Percentiles rank a stretch among this genome's conserved stretches.
These are phyloP conservation scores for Enteromius mattozi DNA, from an alignment of 2,797 vertebrate genomes.

Conservation along the genomic window DNA sequence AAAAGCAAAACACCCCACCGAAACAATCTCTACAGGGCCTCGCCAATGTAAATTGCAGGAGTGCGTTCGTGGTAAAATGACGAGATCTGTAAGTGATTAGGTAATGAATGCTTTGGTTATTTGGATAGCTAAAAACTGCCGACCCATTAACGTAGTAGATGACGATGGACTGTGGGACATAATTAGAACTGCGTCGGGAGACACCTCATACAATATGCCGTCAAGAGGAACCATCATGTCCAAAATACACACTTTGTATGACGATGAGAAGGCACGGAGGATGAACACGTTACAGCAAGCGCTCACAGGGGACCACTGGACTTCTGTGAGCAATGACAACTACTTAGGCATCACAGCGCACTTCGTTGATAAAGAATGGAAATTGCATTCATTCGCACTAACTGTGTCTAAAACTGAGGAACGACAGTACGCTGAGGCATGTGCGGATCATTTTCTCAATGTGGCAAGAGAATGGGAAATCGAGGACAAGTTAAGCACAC, in stretches of 20 bases:
- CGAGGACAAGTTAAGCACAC: background rate
- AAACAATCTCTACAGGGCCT: no score
- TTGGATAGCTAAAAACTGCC: constrained; percentile 31
- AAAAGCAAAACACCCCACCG: background rate
- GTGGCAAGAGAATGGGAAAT: background rate
- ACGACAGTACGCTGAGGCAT: background rate
- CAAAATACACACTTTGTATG: background rate
- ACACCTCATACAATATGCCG: background rate
- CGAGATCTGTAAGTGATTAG: background rate
- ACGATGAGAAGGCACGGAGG: background rate
- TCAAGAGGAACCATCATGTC: background rate
- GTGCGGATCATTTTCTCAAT: background rate
- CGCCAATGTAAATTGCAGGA: background rate
- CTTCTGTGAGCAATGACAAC: background rate
- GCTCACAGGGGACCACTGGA: background rate
- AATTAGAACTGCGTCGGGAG: constrained; percentile 8
- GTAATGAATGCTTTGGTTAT: constrained; percentile 19
- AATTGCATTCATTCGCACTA: background rate
- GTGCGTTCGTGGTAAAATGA: background rate
- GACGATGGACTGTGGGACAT: constrained; percentile 15
- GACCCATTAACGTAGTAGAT: constrained; percentile 16
- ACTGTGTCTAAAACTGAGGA: background rate
- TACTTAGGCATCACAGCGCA: background rate
- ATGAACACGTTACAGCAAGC: background rate
- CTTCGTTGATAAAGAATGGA: constrained; percentile 2